These are phyloP conservation scores for Torymus texanus DNA, from an alignment of 2,888 invertebrate species.

Conservation along the genomic window DNA sequence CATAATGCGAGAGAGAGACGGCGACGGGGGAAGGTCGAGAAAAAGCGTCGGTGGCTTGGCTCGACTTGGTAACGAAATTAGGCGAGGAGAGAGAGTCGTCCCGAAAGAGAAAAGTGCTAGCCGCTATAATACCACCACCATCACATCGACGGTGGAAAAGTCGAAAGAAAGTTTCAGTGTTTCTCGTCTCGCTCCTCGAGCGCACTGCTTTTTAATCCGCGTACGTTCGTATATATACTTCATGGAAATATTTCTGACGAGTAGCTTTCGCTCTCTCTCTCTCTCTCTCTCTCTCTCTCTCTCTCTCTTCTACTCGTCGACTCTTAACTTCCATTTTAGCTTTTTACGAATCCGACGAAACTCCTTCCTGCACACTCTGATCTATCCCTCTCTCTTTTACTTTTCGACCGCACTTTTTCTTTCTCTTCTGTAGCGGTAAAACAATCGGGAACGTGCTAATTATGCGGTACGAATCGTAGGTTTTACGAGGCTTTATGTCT, in stretches of 20 bases:
- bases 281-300: too few species aligned
- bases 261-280: neutral
- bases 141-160: neutral
- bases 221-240: constrained; percentile 17
- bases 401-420: neutral
- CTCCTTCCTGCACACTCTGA: neutral
- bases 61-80: constrained; percentile 39
- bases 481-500: constrained; percentile 1
- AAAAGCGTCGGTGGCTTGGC: too few species aligned
- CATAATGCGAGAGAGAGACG: neutral
- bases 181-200: neutral
- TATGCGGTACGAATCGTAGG: neutral
- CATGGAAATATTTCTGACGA: constrained; percentile 42
- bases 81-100: neutral
- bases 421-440: constrained; percentile 10
- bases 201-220: constrained; percentile 47
- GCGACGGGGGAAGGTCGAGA: neutral
- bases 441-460: constrained; percentile 34
- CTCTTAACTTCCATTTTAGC: constrained; percentile 49
- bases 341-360: constrained; percentile 27
- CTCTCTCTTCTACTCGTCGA: neutral
- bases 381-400: neutral
- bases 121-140: neutral
- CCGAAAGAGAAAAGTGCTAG: constrained; percentile 9
- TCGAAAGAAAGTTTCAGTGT: constrained; percentile 46